phyloP scores from a whole-genome alignment of 2,113 vertebrate species.

The Dermatemys mawii region DNA sequence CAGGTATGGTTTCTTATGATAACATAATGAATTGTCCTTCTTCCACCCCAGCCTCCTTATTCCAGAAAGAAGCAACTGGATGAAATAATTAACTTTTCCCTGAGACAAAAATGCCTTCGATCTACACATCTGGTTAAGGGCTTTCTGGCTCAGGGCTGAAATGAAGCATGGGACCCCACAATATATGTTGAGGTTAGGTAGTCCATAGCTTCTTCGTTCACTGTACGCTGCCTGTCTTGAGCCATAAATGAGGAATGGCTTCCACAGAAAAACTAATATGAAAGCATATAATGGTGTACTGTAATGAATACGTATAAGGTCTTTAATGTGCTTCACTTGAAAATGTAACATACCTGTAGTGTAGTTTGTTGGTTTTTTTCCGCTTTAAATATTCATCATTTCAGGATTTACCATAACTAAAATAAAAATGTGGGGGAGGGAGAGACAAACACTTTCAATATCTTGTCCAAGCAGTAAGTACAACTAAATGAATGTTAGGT shows the following conservation, averaged over 20 bases:
- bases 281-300: neutral
- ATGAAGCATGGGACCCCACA: constrained; percentile 26
- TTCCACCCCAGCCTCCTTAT: neutral
- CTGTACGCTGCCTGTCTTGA: neutral
- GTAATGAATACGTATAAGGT: neutral
- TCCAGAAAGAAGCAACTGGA: constrained; percentile 19
- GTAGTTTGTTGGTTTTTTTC: neutral
- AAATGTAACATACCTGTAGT: accelerated
- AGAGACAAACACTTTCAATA: neutral
- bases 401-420: neutral
- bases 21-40: constrained; percentile 39
- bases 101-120: constrained; percentile 27
- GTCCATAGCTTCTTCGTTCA: neutral
- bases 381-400: accelerated
- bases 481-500: neutral
- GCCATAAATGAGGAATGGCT: neutral
- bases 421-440: neutral
- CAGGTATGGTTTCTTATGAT: constrained; percentile 40
- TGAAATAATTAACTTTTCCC: neutral
- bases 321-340: neutral
- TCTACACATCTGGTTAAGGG: neutral
- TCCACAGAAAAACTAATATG: neutral
- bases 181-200: constrained; percentile 32
- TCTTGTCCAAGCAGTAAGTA: accelerated
- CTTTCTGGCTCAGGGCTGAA: neutral